Conservation (phyloP, 2,888 invertebrate genomes). For the Mermis nigrescens region DNA sequence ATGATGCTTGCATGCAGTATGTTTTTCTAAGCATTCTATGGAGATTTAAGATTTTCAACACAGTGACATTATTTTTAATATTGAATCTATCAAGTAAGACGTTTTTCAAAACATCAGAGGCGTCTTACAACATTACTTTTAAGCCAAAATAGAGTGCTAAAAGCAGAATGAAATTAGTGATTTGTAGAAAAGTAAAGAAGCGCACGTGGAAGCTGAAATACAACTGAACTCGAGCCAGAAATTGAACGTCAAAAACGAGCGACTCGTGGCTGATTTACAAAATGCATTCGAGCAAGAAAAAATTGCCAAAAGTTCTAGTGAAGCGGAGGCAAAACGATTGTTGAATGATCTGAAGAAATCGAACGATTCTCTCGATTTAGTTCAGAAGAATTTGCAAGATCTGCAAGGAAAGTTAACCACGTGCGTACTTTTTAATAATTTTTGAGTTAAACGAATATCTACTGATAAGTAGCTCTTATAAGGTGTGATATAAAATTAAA, state of each 20-base stretch:
- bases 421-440: too few species aligned
- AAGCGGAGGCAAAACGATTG: background rate
- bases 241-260: background rate
- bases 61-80: too few species aligned
- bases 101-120: too few species aligned
- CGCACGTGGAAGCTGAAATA: background rate
- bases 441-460: too few species aligned
- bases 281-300: background rate
- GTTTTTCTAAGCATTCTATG: too few species aligned
- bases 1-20: too few species aligned
- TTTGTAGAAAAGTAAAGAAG: background rate
- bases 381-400: background rate
- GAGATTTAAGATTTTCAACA: too few species aligned
- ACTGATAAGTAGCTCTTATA: too few species aligned
- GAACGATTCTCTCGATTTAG: background rate
- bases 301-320: background rate
- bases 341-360: background rate
- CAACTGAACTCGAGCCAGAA: background rate
- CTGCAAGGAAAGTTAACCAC: background rate
- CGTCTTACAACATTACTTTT: too few species aligned
- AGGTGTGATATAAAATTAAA: too few species aligned
- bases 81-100: too few species aligned
- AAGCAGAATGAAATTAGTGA: background rate
- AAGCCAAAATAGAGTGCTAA: background rate
- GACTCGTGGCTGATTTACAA: background rate